Percentiles rank a stretch among this genome's conserved stretches.
Conservation (phyloP, 2,797 vertebrate species). For the Catostomus latipinnis region DNA sequence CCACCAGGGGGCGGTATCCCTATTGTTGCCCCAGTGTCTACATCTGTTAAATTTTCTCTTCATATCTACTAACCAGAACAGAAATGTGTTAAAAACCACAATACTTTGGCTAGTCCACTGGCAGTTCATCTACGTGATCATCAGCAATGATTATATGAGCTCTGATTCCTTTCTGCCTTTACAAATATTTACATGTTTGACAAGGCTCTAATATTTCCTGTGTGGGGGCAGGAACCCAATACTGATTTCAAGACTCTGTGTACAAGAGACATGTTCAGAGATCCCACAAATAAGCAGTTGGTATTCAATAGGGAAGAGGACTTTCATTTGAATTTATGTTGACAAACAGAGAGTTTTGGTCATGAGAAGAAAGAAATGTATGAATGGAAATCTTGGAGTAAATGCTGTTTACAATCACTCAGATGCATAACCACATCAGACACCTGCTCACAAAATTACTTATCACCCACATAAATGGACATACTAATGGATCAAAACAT, state of each 20-base stretch:
- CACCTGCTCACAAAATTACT: background rate
- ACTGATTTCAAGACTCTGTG: background rate
- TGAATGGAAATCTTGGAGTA: no score
- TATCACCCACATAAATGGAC: background rate
- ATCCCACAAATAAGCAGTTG: slow-evolving; percentile 6
- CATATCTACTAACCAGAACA: background rate
- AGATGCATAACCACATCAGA: no score
- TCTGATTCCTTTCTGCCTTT: background rate
- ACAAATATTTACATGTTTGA: slow-evolving; percentile 24
- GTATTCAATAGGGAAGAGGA: background rate
- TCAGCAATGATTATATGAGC: background rate
- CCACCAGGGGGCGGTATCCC: slow-evolving; percentile 16
- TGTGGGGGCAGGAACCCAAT: background rate
- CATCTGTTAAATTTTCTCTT: background rate
- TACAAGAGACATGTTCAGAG: slow-evolving; percentile 25
- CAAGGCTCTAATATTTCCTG: slow-evolving; percentile 13
- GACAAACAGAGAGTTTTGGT: no score
- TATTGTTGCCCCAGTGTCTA: background rate
- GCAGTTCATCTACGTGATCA: background rate
- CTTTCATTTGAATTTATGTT: background rate
- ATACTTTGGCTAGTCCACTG: background rate
- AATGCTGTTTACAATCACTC: no score
- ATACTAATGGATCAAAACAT: slow-evolving; percentile 8
- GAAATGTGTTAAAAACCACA: background rate
- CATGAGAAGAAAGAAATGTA: background rate